Conservation (phyloP, 2,113 vertebrate species). For the Coreoperca whiteheadi region DNA sequence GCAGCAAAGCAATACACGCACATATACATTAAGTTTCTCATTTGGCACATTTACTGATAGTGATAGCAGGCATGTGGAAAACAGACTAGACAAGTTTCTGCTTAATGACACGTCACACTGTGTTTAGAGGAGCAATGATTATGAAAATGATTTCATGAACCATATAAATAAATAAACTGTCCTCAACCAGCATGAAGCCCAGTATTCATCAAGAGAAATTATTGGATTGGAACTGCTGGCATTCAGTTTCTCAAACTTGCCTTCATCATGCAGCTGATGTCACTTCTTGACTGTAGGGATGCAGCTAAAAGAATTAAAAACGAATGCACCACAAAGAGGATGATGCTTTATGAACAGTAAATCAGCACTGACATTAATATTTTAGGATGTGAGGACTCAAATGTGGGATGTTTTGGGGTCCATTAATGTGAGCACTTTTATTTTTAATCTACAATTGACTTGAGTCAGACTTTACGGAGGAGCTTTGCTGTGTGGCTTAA, state of each 20-base stretch:
- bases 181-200: constrained; percentile 47
- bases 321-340: neutral
- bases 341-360: neutral
- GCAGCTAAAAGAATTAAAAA: neutral
- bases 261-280: constrained; percentile 2
- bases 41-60: neutral
- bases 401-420: constrained; percentile 1
- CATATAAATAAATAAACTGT: constrained; percentile 14
- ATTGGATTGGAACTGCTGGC: constrained; percentile 25
- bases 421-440: constrained; percentile 33
- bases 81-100: constrained; percentile 7
- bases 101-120: constrained; percentile 44
- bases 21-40: neutral
- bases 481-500: constrained; percentile 41
- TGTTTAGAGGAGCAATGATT: constrained; percentile 30
- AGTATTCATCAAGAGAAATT: constrained; percentile 42
- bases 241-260: neutral
- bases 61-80: neutral
- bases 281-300: neutral
- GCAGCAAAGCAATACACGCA: too few relatives aligned
- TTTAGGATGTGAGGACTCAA: constrained; percentile 13
- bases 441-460: constrained; percentile 63
- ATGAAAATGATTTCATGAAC: constrained; percentile 5
- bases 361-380: neutral
- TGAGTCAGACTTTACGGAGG: constrained; percentile 47